Base-by-base conservation (phyloP, 2,113 vertebrate species). In the Bungarus multicinctus region DNA sequence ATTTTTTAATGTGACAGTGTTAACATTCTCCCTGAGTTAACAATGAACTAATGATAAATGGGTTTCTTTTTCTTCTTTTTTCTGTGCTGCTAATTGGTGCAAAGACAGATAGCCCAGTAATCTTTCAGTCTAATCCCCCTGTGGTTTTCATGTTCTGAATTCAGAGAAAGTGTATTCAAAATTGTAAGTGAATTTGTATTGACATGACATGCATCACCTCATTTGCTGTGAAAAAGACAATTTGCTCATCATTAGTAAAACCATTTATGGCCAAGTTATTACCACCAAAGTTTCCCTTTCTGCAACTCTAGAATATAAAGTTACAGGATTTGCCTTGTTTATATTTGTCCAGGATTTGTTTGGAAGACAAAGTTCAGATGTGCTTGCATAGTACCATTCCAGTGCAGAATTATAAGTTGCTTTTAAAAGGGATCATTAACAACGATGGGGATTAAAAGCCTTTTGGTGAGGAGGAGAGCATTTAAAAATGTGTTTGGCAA, bases 111-210 rank as follows among this genome's bases (percentile, higher is more conserved):
- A 95, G 92, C 10, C 58, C n/a, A 58, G 88, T 91, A 93, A 94
- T 92, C 90, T 94, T 95, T 92, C 87, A 91, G 85, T 96, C 93
- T 94, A 94, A 94, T 91, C 85, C 74, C 60, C 91, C 88, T 91
- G 52, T 81, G 81, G 22, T 92, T 93, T 54, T 58, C 45, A 30
- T n/a, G 43, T 3, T 39, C 90, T 85, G 55, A 58, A 88, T 94
- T 93, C 90, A 54, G 54, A 69, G 22, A 95, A 92, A 60, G 90
- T 86, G 85, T 91, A 88, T 94, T 95, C 39, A 47, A 16, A 89
- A 23, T 12, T 85, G 45, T 88, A 89, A 89, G 34, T 55, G 87
- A 91, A 86, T 93, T 89, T 89, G 47, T 92, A 85, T 92, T 89
- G 47, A 3, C 93, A 57, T 91, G 94, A 43, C 34, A 74, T 53